phyloP scores from a whole-genome alignment of 2,797 vertebrate species.

The Sorex maritimensis region DNA sequence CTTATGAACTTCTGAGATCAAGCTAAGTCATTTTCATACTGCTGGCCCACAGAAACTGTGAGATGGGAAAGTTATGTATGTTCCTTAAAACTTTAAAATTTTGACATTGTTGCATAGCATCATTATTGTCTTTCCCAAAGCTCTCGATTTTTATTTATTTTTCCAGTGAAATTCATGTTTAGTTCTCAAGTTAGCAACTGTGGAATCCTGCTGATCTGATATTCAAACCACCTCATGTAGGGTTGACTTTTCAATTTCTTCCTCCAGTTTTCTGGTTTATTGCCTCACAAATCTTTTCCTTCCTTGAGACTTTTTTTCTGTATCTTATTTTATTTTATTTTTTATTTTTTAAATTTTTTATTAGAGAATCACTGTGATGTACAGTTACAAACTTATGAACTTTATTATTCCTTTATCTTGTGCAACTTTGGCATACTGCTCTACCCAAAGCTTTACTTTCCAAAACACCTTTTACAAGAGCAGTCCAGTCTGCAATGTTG shows the following conservation, averaged over 20 bases:
- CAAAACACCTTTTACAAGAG: neutral
- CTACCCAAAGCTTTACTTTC: neutral
- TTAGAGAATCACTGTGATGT: too few relatives aligned
- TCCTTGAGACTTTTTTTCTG: neutral
- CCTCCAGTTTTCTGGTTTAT: neutral
- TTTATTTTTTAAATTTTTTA: too few relatives aligned
- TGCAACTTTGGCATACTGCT: neutral
- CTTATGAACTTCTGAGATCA: neutral
- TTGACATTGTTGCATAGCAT: neutral
- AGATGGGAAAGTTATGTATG: neutral
- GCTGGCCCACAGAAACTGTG: neutral
- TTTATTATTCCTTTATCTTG: neutral
- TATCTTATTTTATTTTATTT: too few relatives aligned
- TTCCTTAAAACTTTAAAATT: neutral
- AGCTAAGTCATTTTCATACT: neutral
- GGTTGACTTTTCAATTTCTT: neutral
- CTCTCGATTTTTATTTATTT: conserved; percentile 27
- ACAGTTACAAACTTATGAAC: too few relatives aligned
- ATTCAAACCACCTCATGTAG: neutral
- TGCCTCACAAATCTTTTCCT: neutral
- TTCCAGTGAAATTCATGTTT: conserved; percentile 28
- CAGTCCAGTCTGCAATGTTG: neutral
- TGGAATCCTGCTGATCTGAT: neutral
- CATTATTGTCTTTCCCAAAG: neutral
- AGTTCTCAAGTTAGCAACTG: conserved; percentile 1